A percentile compares a stretch with the other conserved stretches of the same genome.
Conservation (phyloP, 35 echinoderm and acorn worm genomes). For the Patiria miniata region DNA sequence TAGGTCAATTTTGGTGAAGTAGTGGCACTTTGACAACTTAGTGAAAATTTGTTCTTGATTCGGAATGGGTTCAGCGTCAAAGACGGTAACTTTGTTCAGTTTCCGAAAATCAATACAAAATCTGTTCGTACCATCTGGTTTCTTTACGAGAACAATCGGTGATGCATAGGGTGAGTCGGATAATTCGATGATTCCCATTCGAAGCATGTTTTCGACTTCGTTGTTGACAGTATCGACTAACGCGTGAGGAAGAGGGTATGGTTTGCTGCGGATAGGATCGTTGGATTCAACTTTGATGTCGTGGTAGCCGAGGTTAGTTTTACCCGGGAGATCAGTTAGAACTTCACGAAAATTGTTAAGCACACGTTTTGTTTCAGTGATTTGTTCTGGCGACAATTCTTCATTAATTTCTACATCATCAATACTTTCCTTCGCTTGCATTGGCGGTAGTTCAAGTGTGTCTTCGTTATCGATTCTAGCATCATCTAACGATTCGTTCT, state of each 20-base stretch:
- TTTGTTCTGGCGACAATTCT: background rate
- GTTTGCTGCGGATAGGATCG: constrained; percentile 26
- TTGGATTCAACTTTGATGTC: background rate
- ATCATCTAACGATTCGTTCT: background rate
- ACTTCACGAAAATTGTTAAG: constrained; percentile 42
- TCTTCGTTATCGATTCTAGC: constrained; percentile 3
- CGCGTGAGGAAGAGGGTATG: constrained; percentile 51
- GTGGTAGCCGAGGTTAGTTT: background rate
- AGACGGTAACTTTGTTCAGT: constrained; percentile 45
- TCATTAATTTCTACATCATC: constrained; percentile 13
- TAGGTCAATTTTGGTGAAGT: constrained; percentile 56
- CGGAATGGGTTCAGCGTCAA: constrained; percentile 55
- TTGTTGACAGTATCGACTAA: constrained; percentile 42
- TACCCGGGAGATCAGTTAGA: constrained; percentile 42
- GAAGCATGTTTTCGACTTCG: constrained; percentile 42
- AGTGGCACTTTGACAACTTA: constrained; percentile 41
- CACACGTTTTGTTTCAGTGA: too few species aligned
- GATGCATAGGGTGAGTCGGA: constrained; percentile 49
- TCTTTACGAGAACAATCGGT: constrained; percentile 54
- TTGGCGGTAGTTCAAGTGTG: background rate
- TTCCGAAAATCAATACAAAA: constrained; percentile 59
- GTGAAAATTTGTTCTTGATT: constrained; percentile 64
- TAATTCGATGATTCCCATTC: constrained; percentile 52
- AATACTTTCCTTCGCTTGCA: constrained; percentile 1
- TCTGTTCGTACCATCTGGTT: constrained; percentile 24